phyloP scores from a whole-genome alignment of 1,140 invertebrate species.

The Paraescarpia echinospica region DNA sequence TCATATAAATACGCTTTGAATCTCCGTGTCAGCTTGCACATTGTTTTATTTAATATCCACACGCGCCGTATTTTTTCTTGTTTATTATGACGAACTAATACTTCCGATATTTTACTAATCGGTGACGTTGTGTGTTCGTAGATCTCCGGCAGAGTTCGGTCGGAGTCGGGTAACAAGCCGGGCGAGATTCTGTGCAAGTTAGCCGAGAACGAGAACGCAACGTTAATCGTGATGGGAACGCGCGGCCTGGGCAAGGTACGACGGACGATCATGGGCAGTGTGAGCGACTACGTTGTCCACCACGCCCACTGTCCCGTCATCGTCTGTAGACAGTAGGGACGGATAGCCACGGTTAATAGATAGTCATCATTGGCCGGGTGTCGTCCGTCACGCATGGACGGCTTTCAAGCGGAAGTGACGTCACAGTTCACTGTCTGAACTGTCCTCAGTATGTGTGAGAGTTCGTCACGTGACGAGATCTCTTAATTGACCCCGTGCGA shows the following conservation, averaged over 20 bases:
- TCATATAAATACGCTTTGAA: too few relatives aligned
- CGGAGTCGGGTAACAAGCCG: conserved; percentile 29
- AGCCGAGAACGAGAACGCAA: conserved; percentile 28
- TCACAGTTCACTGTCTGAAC: neutral
- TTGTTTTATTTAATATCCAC: neutral
- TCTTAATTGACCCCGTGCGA: neutral
- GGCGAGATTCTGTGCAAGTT: conserved; percentile 32
- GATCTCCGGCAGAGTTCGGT: conserved; percentile 26
- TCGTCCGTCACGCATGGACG: neutral
- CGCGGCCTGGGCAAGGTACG: conserved; percentile 37
- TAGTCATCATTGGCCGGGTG: neutral
- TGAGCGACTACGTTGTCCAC: conserved; percentile 40
- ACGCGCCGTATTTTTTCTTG: neutral
- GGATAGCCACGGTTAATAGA: neutral
- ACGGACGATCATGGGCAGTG: conserved; percentile 40
- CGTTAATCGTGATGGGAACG: conserved; percentile 36
- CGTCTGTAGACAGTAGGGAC: conserved; percentile 30
- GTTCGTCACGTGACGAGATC: neutral
- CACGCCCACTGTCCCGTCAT: conserved; percentile 34
- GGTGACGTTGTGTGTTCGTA: neutral
- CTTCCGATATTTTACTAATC: neutral
- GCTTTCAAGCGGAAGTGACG: neutral
- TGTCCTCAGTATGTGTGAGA: neutral
- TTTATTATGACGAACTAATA: neutral
- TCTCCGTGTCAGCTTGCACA: neutral